A percentile compares a stretch with the other conserved stretches of the same genome.
Conservation (phyloP, 2,888 invertebrate genomes). For the Tipula helvola region DNA sequence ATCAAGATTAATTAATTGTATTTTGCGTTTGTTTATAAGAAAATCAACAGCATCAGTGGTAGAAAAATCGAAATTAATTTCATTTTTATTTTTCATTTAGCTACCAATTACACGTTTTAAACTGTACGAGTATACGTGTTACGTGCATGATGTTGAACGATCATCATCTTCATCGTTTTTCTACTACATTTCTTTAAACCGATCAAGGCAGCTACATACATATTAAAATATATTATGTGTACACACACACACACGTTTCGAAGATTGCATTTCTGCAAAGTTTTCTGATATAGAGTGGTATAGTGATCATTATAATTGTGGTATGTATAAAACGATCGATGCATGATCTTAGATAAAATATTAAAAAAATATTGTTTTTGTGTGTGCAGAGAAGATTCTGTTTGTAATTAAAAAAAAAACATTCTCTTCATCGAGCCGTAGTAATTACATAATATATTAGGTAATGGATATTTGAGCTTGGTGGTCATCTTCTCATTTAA, state of each 20-base stretch:
- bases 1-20: neutral
- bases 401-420: neutral
- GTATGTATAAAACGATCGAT: neutral
- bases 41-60: neutral
- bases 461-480: neutral
- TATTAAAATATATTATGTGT: neutral
- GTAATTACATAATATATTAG: neutral
- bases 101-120: neutral
- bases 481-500: neutral
- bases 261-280: neutral
- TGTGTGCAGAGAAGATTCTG: neutral
- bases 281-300: neutral
- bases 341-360: neutral
- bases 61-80: neutral
- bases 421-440: neutral
- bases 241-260: neutral
- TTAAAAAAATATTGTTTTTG: neutral
- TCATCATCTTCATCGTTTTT: neutral
- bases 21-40: neutral
- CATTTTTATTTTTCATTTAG: neutral
- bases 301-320: neutral
- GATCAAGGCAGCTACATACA: neutral
- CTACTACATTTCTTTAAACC: neutral
- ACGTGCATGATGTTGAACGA: neutral
- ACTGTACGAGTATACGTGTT: neutral